Base-by-base conservation (phyloP, 2,797 vertebrate genomes). In the Myotis findleyi region DNA sequence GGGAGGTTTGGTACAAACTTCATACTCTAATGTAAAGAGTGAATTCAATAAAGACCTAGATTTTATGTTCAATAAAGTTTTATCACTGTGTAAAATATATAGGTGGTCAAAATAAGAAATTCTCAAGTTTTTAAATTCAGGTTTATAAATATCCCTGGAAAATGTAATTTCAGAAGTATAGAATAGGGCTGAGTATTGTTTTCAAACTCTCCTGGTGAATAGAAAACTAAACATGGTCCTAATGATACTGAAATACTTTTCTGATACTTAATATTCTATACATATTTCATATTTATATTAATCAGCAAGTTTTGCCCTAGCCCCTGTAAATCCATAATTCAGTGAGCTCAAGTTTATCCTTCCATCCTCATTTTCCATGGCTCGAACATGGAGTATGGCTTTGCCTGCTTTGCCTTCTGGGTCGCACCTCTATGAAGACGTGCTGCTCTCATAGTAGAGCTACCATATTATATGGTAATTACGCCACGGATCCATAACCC, bases 91-190 rank as follows among this genome's bases (percentile, higher is more conserved):
- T 55, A 25, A 30, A 36, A 64, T 62, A 81, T 2, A n/a, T 33
- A 76, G 36, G 1, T 87, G 33, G 10, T 92, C 33, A 88, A 91
- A 88, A 88, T 79, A 79, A 89, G 25, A 3, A 93, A 51, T 2
- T 27, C 25, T 23, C 27, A 55, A 2, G 72, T 49, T 80, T 75
- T 84, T 25, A 57, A 91, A 77, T 51, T 73, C 20, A 83, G 14
- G 68, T 93, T 68, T 97, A 2, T 87, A 8, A 18, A 72, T 75
- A 62, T 3, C 1, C 25, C 20, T 66, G 10, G 14, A 81, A 44
- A 87, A 12, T 51, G 1, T 69, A 13, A 10, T 44, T 88, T 69
- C 33, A 16, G 36, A 89, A 89, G 5, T 51, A 23, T 41, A 62
- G 57, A 66, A 1, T 44, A 59, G 1, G 25, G 17, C 3, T 17